Percentiles rank a stretch among this genome's conserved stretches.
These are phyloP conservation scores for Phorcus lineatus DNA, from an alignment of 2,888 invertebrate genomes.

Conservation along the genomic window DNA sequence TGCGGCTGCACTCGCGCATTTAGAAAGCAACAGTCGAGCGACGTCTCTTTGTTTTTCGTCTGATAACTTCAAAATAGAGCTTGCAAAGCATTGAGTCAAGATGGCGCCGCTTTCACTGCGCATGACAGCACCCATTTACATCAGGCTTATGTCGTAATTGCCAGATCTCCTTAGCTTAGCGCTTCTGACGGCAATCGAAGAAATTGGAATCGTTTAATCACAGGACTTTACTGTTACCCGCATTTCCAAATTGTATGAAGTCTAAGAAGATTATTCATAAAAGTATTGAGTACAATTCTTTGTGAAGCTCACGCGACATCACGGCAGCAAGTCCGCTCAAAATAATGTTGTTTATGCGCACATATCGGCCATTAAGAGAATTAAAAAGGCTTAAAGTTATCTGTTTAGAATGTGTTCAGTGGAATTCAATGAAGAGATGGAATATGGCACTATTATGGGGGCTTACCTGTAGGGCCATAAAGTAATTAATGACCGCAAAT, in stretches of 20 bases:
- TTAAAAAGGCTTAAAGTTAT: background rate
- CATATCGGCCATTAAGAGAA: background rate
- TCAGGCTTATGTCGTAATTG: conserved; percentile 23
- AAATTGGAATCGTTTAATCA: conserved; percentile 24
- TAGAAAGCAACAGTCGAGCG: background rate
- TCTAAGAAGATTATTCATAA: conserved; percentile 19
- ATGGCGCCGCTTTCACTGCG: conserved; percentile 3
- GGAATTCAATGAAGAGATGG: background rate
- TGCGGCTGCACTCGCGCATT: background rate
- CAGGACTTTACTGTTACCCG: conserved; percentile 13
- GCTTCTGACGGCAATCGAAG: conserved; percentile 16
- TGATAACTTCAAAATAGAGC: background rate
- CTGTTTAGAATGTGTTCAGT: background rate
- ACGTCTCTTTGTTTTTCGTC: background rate
- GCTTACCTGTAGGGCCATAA: too few relatives aligned
- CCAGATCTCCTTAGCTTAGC: conserved; percentile 8
- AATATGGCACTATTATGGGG: too few relatives aligned
- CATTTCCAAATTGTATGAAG: conserved; percentile 4
- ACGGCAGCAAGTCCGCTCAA: background rate
- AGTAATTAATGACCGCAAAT: too few relatives aligned
- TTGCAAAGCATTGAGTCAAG: background rate
- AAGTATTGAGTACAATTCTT: conserved; percentile 2
- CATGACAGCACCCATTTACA: conserved; percentile 10
- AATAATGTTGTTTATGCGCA: background rate
- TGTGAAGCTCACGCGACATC: background rate